Percentiles rank a stretch among this genome's conserved stretches.
These are phyloP conservation scores for honey bee (Apis mellifera) DNA, from an alignment of 1,140 invertebrate genomes.

Conservation along the genomic window Amel_HAv3.1 CM009937.2:8923501-8924000, in stretches of 20 bases:
- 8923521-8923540: too few relatives aligned
- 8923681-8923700: not conserved
- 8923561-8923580: slow-evolving; percentile 41
- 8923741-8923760: not conserved
- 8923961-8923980: slow-evolving; percentile 40
- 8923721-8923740: slow-evolving; percentile 17
- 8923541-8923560: slow-evolving; percentile 21
- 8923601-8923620: slow-evolving; percentile 19
- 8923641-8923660: not conserved
- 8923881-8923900: slow-evolving; percentile 74
- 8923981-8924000: slow-evolving; percentile 23
- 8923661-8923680: not conserved
- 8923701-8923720: too few relatives aligned
- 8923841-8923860: slow-evolving; percentile 69
- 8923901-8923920: slow-evolving; percentile 71
- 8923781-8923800: not conserved
- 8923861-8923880: slow-evolving; percentile 80
- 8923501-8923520: too few relatives aligned
- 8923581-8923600: not conserved
- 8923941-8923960: slow-evolving; percentile 20
- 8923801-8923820: slow-evolving; percentile 28
- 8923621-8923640: not conserved
- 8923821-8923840: slow-evolving; percentile 34
- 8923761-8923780: not conserved
- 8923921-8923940: slow-evolving; percentile 64